Evolutionary conservation across 2,113 vertebrate genomes (phyloP).

Genomic region (Aldabrachelys gigantea): DNA sequence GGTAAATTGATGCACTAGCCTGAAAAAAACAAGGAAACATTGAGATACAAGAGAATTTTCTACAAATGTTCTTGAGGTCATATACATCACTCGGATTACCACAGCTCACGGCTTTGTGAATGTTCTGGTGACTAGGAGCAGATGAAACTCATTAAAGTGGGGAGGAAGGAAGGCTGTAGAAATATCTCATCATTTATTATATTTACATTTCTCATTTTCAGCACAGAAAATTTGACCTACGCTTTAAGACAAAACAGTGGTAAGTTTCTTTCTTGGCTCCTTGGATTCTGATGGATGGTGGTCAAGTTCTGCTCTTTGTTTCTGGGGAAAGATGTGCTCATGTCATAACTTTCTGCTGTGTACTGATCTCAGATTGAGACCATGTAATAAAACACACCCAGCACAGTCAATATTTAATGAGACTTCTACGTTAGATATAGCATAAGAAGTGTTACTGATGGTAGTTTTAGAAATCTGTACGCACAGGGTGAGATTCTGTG

Average conservation of each 20-base stretch:
- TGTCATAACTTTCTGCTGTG: neutral
- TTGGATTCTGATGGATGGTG: neutral
- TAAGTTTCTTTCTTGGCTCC: constrained; percentile 55
- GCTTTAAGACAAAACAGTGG: constrained; percentile 76
- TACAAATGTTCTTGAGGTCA: neutral
- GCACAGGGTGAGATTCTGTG: neutral
- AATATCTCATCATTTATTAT: neutral
- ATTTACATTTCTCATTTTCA: constrained; percentile 57
- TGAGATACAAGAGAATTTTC: neutral
- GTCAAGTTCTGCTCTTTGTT: neutral
- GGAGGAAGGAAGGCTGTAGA: neutral
- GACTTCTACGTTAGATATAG: neutral
- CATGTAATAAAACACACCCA: neutral
- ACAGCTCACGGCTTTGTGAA: neutral
- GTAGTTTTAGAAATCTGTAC: neutral
- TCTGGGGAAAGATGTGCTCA: neutral
- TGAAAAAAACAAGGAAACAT: neutral
- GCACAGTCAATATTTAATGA: neutral
- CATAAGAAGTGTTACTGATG: neutral
- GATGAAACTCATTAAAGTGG: neutral
- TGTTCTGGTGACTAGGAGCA: neutral
- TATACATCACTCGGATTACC: neutral
- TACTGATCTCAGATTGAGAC: neutral
- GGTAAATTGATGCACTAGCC: neutral
- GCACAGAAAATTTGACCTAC: constrained; percentile 77